Percentiles rank a stretch among this genome's conserved stretches.
These are phyloP conservation scores for Apoda limacodes DNA, from an alignment of 2,888 invertebrate species.

Conservation along the genomic window DNA sequence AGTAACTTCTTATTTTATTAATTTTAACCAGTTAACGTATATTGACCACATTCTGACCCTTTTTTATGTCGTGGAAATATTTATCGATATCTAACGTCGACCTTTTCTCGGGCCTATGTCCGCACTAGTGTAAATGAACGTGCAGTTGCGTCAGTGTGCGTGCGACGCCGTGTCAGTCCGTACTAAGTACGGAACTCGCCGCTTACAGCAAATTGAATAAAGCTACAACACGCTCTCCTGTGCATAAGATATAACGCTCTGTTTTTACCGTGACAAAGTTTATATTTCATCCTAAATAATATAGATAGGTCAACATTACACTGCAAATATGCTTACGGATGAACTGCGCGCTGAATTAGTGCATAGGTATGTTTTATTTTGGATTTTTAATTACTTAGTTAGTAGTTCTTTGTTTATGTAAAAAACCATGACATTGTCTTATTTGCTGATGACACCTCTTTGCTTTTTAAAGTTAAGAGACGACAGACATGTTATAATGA, in stretches of 20 bases:
- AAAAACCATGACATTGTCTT: too few species aligned
- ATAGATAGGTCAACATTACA: neutral
- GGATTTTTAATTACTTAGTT: too few species aligned
- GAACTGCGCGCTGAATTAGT: conserved; percentile 25
- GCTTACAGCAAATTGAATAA: conserved; percentile 24
- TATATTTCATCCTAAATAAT: conserved; percentile 1
- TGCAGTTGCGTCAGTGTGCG: conserved; percentile 43
- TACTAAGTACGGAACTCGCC: conserved; percentile 53
- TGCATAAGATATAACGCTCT: conserved; percentile 8
- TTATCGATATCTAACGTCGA: conserved; percentile 20
- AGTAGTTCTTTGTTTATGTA: too few species aligned
- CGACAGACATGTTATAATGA: too few species aligned
- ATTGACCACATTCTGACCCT: too few species aligned
- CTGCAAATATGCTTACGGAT: conserved; percentile 18
- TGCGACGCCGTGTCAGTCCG: conserved; percentile 51
- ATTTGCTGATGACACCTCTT: too few species aligned
- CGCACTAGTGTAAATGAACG: conserved; percentile 52
- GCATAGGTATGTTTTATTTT: too few species aligned
- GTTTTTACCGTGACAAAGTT: neutral
- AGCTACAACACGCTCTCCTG: conserved; percentile 17
- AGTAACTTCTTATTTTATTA: too few species aligned
- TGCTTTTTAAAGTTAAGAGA: too few species aligned
- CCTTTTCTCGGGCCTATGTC: conserved; percentile 31
- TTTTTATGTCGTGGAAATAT: neutral
- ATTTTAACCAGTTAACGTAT: too few species aligned